A percentile compares a stretch with the other conserved stretches of the same genome.
These are phyloP conservation scores for Odontothrips loti DNA, from an alignment of 2,888 invertebrate species.

Conservation along the genomic window DNA sequence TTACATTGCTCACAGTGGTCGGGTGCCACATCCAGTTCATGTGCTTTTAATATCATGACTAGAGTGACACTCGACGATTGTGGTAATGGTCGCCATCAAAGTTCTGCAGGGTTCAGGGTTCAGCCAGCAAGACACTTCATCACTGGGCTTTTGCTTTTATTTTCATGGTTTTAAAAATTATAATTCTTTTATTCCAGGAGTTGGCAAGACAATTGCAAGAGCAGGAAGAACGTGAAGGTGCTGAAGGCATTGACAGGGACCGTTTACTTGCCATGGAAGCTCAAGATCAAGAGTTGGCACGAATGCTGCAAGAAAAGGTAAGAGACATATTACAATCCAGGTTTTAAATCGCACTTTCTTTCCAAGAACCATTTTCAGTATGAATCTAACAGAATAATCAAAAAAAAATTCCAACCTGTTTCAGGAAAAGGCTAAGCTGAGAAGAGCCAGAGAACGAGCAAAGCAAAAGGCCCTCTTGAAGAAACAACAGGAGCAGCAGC, in stretches of 20 bases:
- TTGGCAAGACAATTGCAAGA: slow-evolving; percentile 70
- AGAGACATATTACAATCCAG: slow-evolving; percentile 27
- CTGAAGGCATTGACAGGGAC: slow-evolving; percentile 53
- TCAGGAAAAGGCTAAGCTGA: slow-evolving; percentile 65
- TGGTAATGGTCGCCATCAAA: slow-evolving; percentile 30
- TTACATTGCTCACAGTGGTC: slow-evolving; percentile 38
- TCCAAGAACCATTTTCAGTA: slow-evolving; percentile 7
- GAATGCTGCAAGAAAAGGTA: slow-evolving; percentile 65
- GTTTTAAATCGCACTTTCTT: slow-evolving; percentile 24
- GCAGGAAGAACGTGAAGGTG: slow-evolving; percentile 61
- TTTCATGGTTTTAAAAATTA: background rate
- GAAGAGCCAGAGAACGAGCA: slow-evolving; percentile 65
- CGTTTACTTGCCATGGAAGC: slow-evolving; percentile 70
- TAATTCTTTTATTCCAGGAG: slow-evolving; percentile 50
- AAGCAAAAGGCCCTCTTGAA: slow-evolving; percentile 56
- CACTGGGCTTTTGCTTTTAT: no score
- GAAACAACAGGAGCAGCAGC: slow-evolving; percentile 48
- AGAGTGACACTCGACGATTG: slow-evolving; percentile 50
- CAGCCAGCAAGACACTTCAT: no score
- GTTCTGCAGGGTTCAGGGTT: no score
- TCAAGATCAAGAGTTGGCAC: slow-evolving; percentile 72
- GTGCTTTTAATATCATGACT: slow-evolving; percentile 45
- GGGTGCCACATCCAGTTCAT: slow-evolving; percentile 46
- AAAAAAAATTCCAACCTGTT: slow-evolving; percentile 29
- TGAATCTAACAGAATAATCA: slow-evolving; percentile 20